Conservation (phyloP, 2,888 invertebrate species). For the Acholoe squamosa region DNA sequence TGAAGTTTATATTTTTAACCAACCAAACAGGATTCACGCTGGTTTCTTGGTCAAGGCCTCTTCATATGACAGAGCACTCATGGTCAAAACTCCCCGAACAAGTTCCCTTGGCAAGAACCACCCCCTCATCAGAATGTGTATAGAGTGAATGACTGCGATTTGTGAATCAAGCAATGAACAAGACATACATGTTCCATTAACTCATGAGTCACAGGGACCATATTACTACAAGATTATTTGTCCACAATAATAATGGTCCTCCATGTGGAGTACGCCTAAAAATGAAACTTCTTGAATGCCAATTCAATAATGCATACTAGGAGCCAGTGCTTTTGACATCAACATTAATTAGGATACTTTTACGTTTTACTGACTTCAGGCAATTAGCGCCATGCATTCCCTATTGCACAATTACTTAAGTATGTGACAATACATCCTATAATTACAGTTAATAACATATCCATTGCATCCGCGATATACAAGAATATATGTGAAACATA, state of each 20-base stretch:
- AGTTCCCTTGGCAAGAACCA: not conserved
- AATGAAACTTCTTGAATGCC: too few species aligned
- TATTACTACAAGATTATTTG: not conserved
- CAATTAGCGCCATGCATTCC: too few species aligned
- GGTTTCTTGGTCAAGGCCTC: conserved; percentile 4
- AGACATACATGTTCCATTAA: not conserved
- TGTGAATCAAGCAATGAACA: not conserved
- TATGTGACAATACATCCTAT: too few species aligned
- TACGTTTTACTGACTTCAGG: too few species aligned
- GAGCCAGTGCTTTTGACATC: too few species aligned
- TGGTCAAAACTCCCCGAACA: not conserved
- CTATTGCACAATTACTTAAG: too few species aligned
- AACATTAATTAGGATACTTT: too few species aligned
- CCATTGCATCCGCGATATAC: too few species aligned
- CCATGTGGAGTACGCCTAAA: too few species aligned
- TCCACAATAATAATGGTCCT: not conserved
- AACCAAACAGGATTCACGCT: conserved; percentile 52
- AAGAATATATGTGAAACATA: not conserved
- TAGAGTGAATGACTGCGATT: not conserved
- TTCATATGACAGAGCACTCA: not conserved
- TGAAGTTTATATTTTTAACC: not conserved
- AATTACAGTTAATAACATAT: too few species aligned
- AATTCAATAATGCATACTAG: too few species aligned
- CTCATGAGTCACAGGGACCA: not conserved
- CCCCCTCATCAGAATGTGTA: not conserved